These are phyloP conservation scores for Steatornis caripensis DNA, from an alignment of 2,113 vertebrate species.

Conservation along the genomic window DNA sequence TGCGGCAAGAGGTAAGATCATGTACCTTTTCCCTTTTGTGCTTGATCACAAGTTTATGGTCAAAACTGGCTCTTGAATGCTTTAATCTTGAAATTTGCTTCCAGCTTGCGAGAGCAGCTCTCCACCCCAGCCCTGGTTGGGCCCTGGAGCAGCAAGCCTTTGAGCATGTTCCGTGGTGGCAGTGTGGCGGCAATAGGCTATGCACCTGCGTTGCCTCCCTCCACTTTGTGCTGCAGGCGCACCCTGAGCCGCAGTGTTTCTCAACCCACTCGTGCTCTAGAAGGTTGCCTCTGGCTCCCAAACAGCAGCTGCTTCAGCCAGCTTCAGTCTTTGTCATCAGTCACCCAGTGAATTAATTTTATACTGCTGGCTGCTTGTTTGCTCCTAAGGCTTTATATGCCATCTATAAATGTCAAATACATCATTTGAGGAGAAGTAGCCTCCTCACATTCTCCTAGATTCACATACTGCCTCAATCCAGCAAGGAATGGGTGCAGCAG, in stretches of 20 bases:
- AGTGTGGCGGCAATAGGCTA: rapidly evolving
- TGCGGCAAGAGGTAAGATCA: neutral
- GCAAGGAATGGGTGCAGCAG: neutral
- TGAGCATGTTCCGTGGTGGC: rapidly evolving
- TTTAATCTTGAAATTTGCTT: neutral
- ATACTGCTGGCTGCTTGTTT: neutral
- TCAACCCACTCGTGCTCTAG: neutral
- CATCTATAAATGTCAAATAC: neutral
- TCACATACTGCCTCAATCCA: neutral
- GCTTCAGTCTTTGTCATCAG: neutral
- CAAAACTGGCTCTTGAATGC: neutral
- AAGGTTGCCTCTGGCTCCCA: neutral
- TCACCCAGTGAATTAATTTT: neutral
- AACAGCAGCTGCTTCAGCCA: neutral
- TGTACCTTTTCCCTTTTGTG: neutral
- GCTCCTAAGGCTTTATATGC: neutral
- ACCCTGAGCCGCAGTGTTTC: rapidly evolving
- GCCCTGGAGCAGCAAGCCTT: neutral
- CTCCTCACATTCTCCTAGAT: neutral
- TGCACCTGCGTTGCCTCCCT: rapidly evolving
- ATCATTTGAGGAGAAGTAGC: neutral
- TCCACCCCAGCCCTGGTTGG: no score
- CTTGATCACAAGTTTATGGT: neutral
- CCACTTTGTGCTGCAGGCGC: neutral
- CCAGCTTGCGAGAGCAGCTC: neutral